A percentile compares a stretch with the other conserved stretches of the same genome.
Evolutionary conservation across 2,797 vertebrate genomes (phyloP).

Genomic region (Hoplostethus mediterraneus): DNA sequence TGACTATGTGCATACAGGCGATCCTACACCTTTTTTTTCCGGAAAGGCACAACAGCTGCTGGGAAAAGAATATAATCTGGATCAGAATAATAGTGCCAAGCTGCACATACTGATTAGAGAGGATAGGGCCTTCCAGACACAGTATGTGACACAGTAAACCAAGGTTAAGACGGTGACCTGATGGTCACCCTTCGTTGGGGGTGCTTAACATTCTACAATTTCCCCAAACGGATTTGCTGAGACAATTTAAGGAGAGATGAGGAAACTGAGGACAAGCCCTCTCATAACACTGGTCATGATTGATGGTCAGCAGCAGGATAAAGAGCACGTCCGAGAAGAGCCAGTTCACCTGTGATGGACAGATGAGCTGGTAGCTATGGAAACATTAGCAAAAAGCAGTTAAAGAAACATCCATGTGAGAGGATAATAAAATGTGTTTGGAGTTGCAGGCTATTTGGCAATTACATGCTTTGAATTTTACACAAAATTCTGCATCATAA

Average conservation of each 20-base stretch:
- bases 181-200: background rate
- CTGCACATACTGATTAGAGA: background rate
- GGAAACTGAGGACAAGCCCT: background rate
- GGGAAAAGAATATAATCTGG: conserved; percentile 5
- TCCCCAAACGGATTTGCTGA: background rate
- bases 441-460: background rate
- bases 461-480: conserved; percentile 15
- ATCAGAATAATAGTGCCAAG: background rate
- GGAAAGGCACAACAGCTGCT: background rate
- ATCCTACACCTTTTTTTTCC: conserved; percentile 1
- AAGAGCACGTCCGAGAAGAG: conserved; percentile 16
- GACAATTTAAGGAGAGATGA: background rate
- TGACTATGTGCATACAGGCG: background rate
- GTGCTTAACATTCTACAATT: background rate
- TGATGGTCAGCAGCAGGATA: conserved; percentile 16
- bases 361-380: conserved; percentile 44
- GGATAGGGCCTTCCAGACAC: background rate
- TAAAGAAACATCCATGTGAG: conserved; percentile 7
- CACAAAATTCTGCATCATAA: background rate
- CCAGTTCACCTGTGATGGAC: conserved; percentile 26
- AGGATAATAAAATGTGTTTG: conserved; percentile 2
- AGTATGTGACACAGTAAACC: background rate
- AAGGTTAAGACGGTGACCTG: background rate
- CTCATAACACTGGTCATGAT: background rate
- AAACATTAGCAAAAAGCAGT: conserved; percentile 33